Base-by-base conservation (phyloP, 2,888 invertebrate species). In the Agriopis aurantiaria region DNA sequence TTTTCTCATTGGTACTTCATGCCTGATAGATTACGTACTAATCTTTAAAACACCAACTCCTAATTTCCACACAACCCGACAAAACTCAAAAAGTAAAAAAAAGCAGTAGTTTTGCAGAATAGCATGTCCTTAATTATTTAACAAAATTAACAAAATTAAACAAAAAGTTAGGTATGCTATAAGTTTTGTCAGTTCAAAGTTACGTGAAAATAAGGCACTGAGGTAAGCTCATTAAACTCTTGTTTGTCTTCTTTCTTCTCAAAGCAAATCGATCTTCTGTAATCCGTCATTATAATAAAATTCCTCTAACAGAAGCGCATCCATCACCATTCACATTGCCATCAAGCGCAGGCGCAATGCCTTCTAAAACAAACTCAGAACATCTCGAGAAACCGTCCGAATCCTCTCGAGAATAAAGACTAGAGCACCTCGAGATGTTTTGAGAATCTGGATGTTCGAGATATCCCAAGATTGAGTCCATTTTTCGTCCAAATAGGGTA, bases 401-500 rank as follows among this genome's bases (percentile, higher is more conserved):
- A 58, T 23, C 23, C 23, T 11, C 45, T n/a, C 12, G 14, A 58
- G 58, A 58, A 46, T 58, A 58, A 58, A 23, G 46, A 33, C 57
- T 12, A 57, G 55, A 57, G 57, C 10, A 49, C 7, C 40, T 81
- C 74, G 76, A 82, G 80, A 85, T 78, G 75, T 79, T 80, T 77
- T 77, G 80, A 85, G 85, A 86, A 84, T 80, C 78, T 79, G 71
- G 73, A 63, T 48, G 40, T 53, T 79, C 82, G 85, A 91, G 90
- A 90, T 89, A 85, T 84, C 81, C 82, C 83, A 82, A 90, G 91
- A 92, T 92, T 90, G 92, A 79, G 86, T 82, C 90, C 91, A 93
- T 94, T 93, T 93, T 92, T 91, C 92, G 85, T 91, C 93, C 93
- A 93, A 94, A 94, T n/a, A n/a, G n/a, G n/a, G n/a, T n/a, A n/a